Conservation (phyloP, 2,797 vertebrate species). For the Melanogrammus aeglefinus region DNA sequence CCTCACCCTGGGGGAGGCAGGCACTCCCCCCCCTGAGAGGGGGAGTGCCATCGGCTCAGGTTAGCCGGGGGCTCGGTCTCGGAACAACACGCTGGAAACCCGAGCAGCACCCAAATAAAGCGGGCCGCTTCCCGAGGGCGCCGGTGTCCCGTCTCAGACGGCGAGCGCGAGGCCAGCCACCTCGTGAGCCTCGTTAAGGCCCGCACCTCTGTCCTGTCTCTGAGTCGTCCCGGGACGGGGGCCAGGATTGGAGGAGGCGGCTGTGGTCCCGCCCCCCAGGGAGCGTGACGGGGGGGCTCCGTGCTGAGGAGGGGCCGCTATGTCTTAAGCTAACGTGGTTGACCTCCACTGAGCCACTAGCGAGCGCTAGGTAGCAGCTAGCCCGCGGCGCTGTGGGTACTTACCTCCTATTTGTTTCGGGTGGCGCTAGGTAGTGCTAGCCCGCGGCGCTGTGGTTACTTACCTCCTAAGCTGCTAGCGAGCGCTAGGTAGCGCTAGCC, state of each 20-base stretch:
- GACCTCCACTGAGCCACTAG: conserved; percentile 28
- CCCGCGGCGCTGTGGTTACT: background rate
- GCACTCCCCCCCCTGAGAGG: background rate
- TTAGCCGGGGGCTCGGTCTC: conserved; percentile 17
- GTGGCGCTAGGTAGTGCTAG: too few species aligned
- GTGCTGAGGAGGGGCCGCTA: conserved; percentile 5
- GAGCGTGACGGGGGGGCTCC: conserved; percentile 17
- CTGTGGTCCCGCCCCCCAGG: conserved; percentile 22
- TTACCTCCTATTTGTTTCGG: conserved; percentile 10
- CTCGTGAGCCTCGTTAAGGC: too few species aligned
- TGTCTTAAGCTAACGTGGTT: conserved; percentile 16
- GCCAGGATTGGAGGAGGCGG: conserved; percentile 25
- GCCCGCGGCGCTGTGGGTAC: conserved; percentile 29
- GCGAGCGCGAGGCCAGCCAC: conserved; percentile 33
- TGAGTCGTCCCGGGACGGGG: too few species aligned
- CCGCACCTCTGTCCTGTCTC: too few species aligned
- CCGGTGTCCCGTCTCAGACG: conserved; percentile 44
- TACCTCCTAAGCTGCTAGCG: conserved; percentile 40
- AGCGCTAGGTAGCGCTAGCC: conserved; percentile 20
- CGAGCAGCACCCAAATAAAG: conserved; percentile 56
- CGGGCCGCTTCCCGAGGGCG: background rate
- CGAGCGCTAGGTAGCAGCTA: conserved; percentile 11
- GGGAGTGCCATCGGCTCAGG: background rate
- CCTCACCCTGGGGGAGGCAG: too few species aligned
- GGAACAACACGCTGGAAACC: conserved; percentile 39